Evolutionary conservation across 2,113 vertebrate species (phyloP), one percentile per base, ranked within the genome.

Genomic region (Myiagra hebetior): DNA sequence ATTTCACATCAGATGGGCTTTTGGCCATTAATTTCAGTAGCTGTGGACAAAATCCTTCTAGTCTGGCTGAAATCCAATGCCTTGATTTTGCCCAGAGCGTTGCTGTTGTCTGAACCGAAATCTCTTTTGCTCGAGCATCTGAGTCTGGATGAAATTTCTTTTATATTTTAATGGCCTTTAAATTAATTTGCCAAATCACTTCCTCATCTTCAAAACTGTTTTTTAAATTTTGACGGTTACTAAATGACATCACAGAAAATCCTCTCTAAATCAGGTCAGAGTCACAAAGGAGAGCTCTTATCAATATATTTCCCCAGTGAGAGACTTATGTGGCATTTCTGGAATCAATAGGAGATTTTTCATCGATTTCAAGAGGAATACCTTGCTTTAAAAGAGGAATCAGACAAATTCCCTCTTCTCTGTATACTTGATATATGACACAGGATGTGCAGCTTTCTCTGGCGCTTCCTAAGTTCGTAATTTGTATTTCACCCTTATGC

Each of bases 401-500:
- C 85, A 55, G 75, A 76, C 75, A 95, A 95, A 93, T 92, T 83
- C 15, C 10, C 55, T 73, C 33, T 15, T 75, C 85, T 81, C 85
- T 13, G 1, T 79, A 7, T 67, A 57, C n/a, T 76, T 97, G 97
- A 97, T 92, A 53, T 75, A 75, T 67, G 89, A 86, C 85, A 75
- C 55, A 95, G 85, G 86, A 94, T 94, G 85, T 69, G 49, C 59
- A 81, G 89, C 95, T 97, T 97, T 93, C 92, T 89, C 77, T 8
- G 44, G 79, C 1, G 13, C 95, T 96, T 97, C 95, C 49, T 91
- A 89, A 74, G 85, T 93, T 95, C 4, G 1, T 94, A 96, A 98
- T 97, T 96, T 95, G 90, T 97, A 92, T 93, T 97, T 95, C 93
- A 95, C 94, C 94, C 94, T 98, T 85, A 68, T 93, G 93, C 93